Conservation (phyloP, 2,888 invertebrate species). For the Pristionchus maxplancki region DNA sequence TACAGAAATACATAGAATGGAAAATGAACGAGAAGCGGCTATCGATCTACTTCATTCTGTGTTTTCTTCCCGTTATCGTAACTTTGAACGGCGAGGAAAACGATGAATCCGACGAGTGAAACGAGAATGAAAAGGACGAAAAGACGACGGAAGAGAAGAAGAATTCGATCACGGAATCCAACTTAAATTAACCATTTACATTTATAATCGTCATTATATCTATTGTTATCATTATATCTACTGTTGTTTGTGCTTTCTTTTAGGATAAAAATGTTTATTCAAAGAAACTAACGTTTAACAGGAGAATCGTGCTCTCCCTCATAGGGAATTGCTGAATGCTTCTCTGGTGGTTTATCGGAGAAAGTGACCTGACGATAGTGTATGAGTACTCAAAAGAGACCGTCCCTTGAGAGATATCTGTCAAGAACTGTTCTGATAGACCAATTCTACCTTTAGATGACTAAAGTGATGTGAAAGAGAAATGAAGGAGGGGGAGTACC, state of each 20-base stretch:
- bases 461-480: neutral
- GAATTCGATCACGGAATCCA: neutral
- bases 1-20: neutral
- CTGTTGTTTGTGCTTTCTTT: neutral
- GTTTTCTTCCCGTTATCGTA: constrained; percentile 23
- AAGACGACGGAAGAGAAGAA: constrained; percentile 12
- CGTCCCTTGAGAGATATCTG: neutral
- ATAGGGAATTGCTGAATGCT: neutral
- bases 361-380: constrained; percentile 11
- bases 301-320: neutral
- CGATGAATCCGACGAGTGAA: constrained; percentile 24
- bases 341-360: constrained; percentile 9
- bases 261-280: neutral
- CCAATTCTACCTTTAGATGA: neutral
- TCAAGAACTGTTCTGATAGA: neutral
- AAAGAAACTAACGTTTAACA: neutral
- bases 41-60: neutral
- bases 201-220: neutral
- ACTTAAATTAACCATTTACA: neutral
- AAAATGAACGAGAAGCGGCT: neutral
- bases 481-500: neutral
- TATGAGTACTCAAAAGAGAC: neutral
- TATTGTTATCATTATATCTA: neutral
- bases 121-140: constrained; percentile 25
- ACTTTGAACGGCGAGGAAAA: constrained; percentile 38